Evolutionary conservation across 2,888 invertebrate genomes (phyloP), one percentile per base, ranked within the genome.

Genomic region (Heliconius erato): DNA sequence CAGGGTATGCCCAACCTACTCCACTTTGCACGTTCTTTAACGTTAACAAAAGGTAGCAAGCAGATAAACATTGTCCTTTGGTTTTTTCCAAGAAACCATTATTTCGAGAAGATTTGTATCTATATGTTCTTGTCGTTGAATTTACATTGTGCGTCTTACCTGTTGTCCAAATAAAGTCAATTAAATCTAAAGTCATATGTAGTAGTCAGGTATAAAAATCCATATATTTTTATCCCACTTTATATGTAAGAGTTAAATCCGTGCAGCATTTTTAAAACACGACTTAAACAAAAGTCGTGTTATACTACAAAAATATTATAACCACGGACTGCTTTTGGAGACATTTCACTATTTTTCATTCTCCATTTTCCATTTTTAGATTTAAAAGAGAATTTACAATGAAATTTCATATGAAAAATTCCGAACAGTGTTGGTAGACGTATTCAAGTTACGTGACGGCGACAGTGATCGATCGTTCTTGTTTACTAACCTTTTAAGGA

Each of bases 401-500:
- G 35, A 63, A 63, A 76, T 76, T 76, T 76, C 63, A 63, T 76
- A 76, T 76, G 76, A 76, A 76, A 76, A 63, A 76, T 63, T 63
- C 76, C 59, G 16, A 26, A 63, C 76, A n/a, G 32, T 32, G 59
- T 59, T 32, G 63, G 63, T 35, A 35, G 76, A 76, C 76, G 63
- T 63, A 76, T 76, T 76, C 76, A 63, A n/a, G 76, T 63, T 76
- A 76, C 76, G 76, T 76, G 59, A 76, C 76, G 63, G 35, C 63
- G 76, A 76, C 76, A 76, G 76, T 63, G 76, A 76, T 76, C 63
- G 76, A 76, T 76, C 35, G 63, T n/a, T 76, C 59, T 63, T 76
- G 76, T 76, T 63, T 76, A 63, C 76, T 76, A 76, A 76, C 76
- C 76, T 76, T 76, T 76, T 76, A 76, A 76, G 35, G 76, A 74